Evolutionary conservation across 2,888 invertebrate species (phyloP).

Genomic region (Athetis lepigone): DNA sequence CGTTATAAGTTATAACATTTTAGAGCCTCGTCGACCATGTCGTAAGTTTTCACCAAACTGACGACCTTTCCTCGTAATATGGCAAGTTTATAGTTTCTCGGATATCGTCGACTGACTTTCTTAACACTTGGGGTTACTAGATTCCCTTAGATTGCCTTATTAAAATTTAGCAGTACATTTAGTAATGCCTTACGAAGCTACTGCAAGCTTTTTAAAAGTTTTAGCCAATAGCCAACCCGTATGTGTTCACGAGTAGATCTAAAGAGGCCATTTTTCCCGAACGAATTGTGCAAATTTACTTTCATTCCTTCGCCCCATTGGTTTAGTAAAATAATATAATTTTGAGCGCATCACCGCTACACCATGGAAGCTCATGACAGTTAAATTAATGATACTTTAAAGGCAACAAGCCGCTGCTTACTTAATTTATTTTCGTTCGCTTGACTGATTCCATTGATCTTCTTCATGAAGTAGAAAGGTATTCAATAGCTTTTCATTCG

Average conservation of each 20-base stretch:
- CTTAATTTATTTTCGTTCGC: constrained; percentile 58
- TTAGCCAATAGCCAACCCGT: neutral
- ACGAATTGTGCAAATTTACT: neutral
- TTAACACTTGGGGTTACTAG: constrained; percentile 7
- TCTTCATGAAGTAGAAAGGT: constrained; percentile 58
- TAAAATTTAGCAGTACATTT: neutral
- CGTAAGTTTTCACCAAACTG: constrained; percentile 44
- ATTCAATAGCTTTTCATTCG: constrained; percentile 51
- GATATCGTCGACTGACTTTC: constrained; percentile 34
- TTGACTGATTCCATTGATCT: constrained; percentile 59
- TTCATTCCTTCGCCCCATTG: neutral
- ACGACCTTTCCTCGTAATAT: constrained; percentile 43
- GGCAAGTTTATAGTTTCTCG: constrained; percentile 34
- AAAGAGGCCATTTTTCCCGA: neutral
- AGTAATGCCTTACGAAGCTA: neutral
- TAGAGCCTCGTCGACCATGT: constrained; percentile 39
- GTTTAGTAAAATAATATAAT: constrained; percentile 32
- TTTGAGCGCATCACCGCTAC: constrained; percentile 32
- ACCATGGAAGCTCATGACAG: constrained; percentile 53
- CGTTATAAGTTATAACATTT: constrained; percentile 41
- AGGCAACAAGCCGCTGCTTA: constrained; percentile 60
- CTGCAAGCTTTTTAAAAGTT: neutral
- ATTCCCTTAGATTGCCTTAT: constrained; percentile 8
- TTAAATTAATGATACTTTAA: constrained; percentile 61
- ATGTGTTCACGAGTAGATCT: neutral